These are phyloP conservation scores for Cantharis lateralis DNA, from an alignment of 2,888 invertebrate species.

Conservation along the genomic window DNA sequence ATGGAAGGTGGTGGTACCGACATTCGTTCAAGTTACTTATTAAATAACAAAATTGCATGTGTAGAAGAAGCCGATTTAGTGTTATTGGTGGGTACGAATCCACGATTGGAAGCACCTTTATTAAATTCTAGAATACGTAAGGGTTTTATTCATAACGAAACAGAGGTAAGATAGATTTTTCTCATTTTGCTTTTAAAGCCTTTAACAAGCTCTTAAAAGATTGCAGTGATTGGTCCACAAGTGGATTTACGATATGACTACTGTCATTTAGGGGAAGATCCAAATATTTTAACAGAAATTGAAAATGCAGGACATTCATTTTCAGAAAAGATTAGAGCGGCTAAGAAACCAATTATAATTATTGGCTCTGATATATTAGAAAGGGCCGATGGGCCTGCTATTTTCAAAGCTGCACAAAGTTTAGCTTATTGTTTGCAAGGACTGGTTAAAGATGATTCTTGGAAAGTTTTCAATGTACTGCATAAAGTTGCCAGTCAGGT, in stretches of 20 bases:
- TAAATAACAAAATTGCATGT: slow-evolving; percentile 88
- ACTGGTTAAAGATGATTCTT: slow-evolving; percentile 59
- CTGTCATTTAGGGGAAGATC: slow-evolving; percentile 84
- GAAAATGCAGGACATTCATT: slow-evolving; percentile 73
- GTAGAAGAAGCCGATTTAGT: slow-evolving; percentile 94
- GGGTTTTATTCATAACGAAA: slow-evolving; percentile 92
- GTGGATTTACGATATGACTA: slow-evolving; percentile 94
- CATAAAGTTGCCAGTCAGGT: slow-evolving; percentile 88
- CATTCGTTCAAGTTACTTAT: slow-evolving; percentile 86
- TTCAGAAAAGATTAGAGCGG: slow-evolving; percentile 69
- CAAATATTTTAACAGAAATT: slow-evolving; percentile 75
- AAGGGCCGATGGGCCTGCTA: slow-evolving; percentile 75
- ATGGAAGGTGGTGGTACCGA: slow-evolving; percentile 79
- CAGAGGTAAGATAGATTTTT: slow-evolving; percentile 55
- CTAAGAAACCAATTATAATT: slow-evolving; percentile 89
- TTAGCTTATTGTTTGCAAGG: slow-evolving; percentile 67
- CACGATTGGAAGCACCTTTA: slow-evolving; percentile 95
- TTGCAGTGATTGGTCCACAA: slow-evolving; percentile 88
- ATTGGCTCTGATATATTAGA: slow-evolving; percentile 86
- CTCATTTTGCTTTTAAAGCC: not conserved
- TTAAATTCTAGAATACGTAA: slow-evolving; percentile 95
- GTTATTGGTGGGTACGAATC: slow-evolving; percentile 93
- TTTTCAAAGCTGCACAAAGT: slow-evolving; percentile 75
- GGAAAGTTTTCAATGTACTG: slow-evolving; percentile 89
- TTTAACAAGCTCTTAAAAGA: slow-evolving; percentile 33